Evolutionary conservation across 2,888 invertebrate species (phyloP).

Genomic region (Cordilura impudica): DNA sequence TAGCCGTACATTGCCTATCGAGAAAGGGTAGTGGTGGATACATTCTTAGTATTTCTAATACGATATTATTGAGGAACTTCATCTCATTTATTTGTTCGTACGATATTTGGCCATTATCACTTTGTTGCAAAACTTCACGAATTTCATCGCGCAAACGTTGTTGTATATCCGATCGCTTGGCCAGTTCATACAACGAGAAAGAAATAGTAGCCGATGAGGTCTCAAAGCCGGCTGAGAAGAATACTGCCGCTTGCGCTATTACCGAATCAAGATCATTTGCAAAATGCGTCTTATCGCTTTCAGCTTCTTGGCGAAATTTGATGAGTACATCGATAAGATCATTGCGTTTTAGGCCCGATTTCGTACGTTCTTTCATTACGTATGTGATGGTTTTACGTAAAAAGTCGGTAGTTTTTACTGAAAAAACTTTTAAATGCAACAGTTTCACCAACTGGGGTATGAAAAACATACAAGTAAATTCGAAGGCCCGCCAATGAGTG

Average conservation of each 20-base stretch:
- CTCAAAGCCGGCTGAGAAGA: slow-evolving; percentile 75
- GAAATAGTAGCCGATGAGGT: slow-evolving; percentile 76
- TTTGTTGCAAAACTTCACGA: slow-evolving; percentile 56
- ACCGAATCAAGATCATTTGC: slow-evolving; percentile 66
- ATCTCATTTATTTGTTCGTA: slow-evolving; percentile 62
- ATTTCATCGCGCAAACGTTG: slow-evolving; percentile 76
- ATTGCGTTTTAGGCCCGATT: slow-evolving; percentile 71
- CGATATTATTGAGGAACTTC: slow-evolving; percentile 65
- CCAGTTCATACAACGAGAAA: slow-evolving; percentile 75
- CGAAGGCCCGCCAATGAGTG: slow-evolving; percentile 52
- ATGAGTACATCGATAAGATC: slow-evolving; percentile 78
- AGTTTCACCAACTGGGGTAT: slow-evolving; percentile 63
- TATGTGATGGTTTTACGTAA: slow-evolving; percentile 73
- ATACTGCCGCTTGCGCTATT: slow-evolving; percentile 73
- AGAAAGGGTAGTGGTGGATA: slow-evolving; percentile 70
- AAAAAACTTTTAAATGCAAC: slow-evolving; percentile 64
- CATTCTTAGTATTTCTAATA: slow-evolving; percentile 67
- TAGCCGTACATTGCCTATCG: slow-evolving; percentile 68
- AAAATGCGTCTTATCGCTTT: slow-evolving; percentile 50
- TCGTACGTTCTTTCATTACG: slow-evolving; percentile 73
- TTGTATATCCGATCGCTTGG: slow-evolving; percentile 75
- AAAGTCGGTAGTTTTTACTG: slow-evolving; percentile 66
- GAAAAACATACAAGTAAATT: slow-evolving; percentile 66
- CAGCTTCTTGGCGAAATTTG: slow-evolving; percentile 53
- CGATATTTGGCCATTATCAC: slow-evolving; percentile 53